A percentile compares a stretch with the other conserved stretches of the same genome.
phyloP scores from a whole-genome alignment of 2,797 vertebrate genomes.

The Danio albolineatus region DNA sequence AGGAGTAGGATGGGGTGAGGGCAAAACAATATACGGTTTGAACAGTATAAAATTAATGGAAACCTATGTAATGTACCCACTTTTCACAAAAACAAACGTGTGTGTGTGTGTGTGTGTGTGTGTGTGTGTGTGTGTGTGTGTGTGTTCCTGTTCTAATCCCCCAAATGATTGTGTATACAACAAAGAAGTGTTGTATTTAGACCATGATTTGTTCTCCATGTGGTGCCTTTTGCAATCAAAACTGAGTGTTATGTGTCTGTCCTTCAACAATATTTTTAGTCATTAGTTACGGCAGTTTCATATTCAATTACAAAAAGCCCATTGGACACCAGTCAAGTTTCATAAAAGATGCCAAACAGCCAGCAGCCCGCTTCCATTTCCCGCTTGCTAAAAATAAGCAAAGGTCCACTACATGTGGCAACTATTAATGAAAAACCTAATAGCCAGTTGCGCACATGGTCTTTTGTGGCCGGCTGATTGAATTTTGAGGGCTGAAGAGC shows the following conservation, averaged over 20 bases:
- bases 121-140: background rate
- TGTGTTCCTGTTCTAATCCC: background rate
- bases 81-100: too few relatives aligned
- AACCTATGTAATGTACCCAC: too few relatives aligned
- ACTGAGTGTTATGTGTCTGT: background rate
- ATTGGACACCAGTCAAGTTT: background rate
- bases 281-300: background rate
- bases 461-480: constrained; percentile 36
- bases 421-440: constrained; percentile 35
- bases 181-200: background rate
- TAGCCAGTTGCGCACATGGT: constrained; percentile 15
- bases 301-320: constrained; percentile 4
- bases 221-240: background rate
- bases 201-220: background rate
- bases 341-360: background rate
- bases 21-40: too few relatives aligned
- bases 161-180: background rate
- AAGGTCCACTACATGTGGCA: background rate
- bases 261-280: background rate
- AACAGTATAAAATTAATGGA: too few relatives aligned
- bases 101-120: too few relatives aligned
- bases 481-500: constrained; percentile 19
- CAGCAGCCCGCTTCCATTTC: constrained; percentile 4
- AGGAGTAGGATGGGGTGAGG: too few relatives aligned
- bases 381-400: background rate